These are phyloP conservation scores for Craseonycteris thonglongyai DNA, from an alignment of 2,113 vertebrate genomes.

Conservation along the genomic window DNA sequence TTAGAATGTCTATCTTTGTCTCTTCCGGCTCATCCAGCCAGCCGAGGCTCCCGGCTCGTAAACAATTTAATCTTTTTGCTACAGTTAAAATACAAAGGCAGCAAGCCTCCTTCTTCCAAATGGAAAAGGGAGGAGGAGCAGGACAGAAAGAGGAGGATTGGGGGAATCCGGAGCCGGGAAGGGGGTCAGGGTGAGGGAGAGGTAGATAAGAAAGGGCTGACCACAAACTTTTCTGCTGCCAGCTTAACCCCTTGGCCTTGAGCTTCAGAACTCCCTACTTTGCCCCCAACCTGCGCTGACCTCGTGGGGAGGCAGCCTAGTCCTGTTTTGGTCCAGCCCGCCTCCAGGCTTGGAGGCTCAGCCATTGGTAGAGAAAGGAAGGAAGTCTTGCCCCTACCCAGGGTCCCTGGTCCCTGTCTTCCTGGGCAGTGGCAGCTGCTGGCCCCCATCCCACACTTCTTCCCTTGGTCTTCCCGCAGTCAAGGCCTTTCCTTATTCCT, in stretches of 20 bases:
- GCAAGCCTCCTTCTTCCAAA: slow-evolving; percentile 79
- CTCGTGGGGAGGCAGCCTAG: not conserved
- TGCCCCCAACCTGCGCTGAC: not conserved
- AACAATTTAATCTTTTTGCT: slow-evolving; percentile 99
- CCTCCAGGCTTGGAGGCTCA: not conserved
- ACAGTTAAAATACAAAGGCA: slow-evolving; percentile 90
- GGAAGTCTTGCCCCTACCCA: not conserved
- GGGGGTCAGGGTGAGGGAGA: not conserved
- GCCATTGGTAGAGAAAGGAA: accelerated
- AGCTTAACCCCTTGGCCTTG: slow-evolving; percentile 63
- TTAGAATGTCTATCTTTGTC: slow-evolving; percentile 99
- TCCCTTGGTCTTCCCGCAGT: not conserved
- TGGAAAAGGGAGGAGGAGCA: slow-evolving; percentile 63
- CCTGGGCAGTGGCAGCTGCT: not conserved
- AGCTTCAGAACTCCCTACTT: not conserved
- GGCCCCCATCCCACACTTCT: not conserved
- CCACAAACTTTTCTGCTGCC: slow-evolving; percentile 71
- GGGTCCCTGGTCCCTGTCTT: not conserved
- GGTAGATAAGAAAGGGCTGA: slow-evolving; percentile 69
- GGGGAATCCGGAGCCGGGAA: not conserved
- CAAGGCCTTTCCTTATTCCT: not conserved
- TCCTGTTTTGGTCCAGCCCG: not conserved
- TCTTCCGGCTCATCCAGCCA: slow-evolving; percentile 94
- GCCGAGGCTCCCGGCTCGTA: slow-evolving; percentile 92
- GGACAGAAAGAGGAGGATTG: not conserved